phyloP scores from a whole-genome alignment of 2,888 invertebrate species.

The Drosophila melanosoma region DNA sequence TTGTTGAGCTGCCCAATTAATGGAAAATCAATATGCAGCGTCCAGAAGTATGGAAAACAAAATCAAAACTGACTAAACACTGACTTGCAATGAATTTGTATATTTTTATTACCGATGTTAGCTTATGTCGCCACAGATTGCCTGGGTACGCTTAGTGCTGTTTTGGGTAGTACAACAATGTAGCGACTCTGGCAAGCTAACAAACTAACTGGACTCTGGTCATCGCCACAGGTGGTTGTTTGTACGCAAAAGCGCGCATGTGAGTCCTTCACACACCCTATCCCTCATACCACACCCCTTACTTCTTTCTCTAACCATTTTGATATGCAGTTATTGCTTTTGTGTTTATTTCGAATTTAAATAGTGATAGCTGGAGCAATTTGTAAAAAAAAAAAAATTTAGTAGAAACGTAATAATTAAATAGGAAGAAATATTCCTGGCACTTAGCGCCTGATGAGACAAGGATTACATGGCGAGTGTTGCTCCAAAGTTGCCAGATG shows the following conservation, averaged over 20 bases:
- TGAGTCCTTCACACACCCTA: not conserved
- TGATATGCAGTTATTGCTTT: constrained; percentile 61
- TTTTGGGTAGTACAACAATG: not conserved
- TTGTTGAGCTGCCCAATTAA: not conserved
- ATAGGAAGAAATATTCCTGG: constrained; percentile 1
- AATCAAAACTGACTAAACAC: not conserved
- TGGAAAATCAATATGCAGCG: constrained; percentile 50
- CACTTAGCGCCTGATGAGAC: not conserved
- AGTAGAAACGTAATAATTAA: not conserved
- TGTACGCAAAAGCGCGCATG: constrained; percentile 9
- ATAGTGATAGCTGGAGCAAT: constrained; percentile 51
- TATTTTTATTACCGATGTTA: not conserved
- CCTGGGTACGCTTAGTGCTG: not conserved
- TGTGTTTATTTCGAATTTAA: constrained; percentile 66
- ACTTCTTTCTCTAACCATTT: not conserved
- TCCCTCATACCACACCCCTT: not conserved
- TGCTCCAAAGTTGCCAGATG: constrained; percentile 28
- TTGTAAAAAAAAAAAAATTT: constrained; percentile 34
- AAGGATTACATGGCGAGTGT: constrained; percentile 16
- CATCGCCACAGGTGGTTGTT: constrained; percentile 38
- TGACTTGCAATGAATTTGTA: not conserved
- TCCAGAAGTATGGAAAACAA: not conserved
- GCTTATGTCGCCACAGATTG: not conserved
- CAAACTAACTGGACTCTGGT: constrained; percentile 1
- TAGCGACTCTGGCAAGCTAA: not conserved